phyloP scores from a whole-genome alignment of 2,888 invertebrate genomes.

The Elmis aenea region DNA sequence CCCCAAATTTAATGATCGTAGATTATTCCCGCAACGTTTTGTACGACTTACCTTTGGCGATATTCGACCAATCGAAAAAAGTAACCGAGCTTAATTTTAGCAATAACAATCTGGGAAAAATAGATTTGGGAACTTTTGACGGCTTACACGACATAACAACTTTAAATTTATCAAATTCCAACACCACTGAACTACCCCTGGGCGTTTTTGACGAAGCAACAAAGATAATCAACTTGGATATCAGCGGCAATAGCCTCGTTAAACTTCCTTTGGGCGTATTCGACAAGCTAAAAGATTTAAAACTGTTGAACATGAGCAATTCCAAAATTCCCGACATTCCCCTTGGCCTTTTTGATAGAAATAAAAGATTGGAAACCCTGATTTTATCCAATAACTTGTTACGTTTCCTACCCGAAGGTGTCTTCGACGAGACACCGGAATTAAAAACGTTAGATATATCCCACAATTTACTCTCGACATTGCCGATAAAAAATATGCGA shows the following conservation, averaged over 20 bases:
- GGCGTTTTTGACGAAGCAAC: constrained; percentile 11
- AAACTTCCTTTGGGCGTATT: constrained; percentile 16
- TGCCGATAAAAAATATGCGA: constrained; percentile 23
- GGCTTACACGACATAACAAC: constrained; percentile 1
- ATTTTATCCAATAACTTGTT: constrained; percentile 23
- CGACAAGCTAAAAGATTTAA: constrained; percentile 11
- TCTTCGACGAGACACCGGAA: constrained; percentile 16
- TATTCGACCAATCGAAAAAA: constrained; percentile 22
- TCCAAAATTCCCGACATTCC: constrained; percentile 15
- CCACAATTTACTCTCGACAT: constrained; percentile 17
- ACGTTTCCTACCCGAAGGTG: constrained; percentile 11
- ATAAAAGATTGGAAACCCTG: constrained; percentile 16
- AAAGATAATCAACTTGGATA: constrained; percentile 12
- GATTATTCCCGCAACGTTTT: constrained; percentile 24
- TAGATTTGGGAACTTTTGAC: constrained; percentile 8
- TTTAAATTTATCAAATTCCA: constrained; percentile 8
- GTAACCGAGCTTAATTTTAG: constrained; percentile 22
- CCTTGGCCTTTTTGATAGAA: constrained; percentile 19
- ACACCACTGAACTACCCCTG: constrained; percentile 9
- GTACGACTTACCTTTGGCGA: constrained; percentile 15
- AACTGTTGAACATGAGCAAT: constrained; percentile 15
- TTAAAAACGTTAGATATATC: constrained; percentile 25
- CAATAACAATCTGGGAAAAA: constrained; percentile 14
- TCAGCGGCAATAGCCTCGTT: constrained; percentile 17
- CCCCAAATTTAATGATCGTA: constrained; percentile 16